Conservation (phyloP, 2,888 invertebrate species). For the Drosophila nigricruria region DNA sequence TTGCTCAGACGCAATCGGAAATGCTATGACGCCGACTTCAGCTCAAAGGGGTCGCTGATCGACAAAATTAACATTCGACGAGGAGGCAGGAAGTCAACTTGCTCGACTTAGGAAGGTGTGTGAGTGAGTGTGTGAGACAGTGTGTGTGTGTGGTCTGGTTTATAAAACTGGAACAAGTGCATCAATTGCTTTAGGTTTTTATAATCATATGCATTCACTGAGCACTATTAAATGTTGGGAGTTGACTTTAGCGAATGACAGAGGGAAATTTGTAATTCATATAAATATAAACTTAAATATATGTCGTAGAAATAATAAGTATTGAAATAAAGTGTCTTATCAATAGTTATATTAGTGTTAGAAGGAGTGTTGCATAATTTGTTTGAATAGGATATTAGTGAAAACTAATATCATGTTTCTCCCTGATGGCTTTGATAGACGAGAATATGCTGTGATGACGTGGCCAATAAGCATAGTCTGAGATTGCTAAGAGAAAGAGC, state of each 20-base stretch:
- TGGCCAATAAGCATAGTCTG: too few relatives aligned
- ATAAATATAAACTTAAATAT: too few relatives aligned
- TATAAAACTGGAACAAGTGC: conserved; percentile 14
- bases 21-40: conserved; percentile 46
- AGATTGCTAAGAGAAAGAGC: too few relatives aligned
- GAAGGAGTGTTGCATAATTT: too few relatives aligned
- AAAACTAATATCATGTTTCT: too few relatives aligned
- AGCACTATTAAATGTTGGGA: background rate
- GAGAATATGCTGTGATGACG: too few relatives aligned
- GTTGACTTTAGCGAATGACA: background rate
- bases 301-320: too few relatives aligned
- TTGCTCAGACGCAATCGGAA: conserved; percentile 71
- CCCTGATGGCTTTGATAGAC: too few relatives aligned
- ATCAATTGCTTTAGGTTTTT: background rate
- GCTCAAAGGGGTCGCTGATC: conserved; percentile 47
- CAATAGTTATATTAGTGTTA: too few relatives aligned
- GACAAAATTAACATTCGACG: conserved; percentile 58
- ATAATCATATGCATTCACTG: background rate
- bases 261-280: background rate
- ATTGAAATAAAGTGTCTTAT: too few relatives aligned
- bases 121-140: background rate
- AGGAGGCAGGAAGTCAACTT: conserved; percentile 62
- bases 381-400: too few relatives aligned
- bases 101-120: background rate
- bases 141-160: conserved; percentile 26